Evolutionary conservation across 2,113 vertebrate species (phyloP), one percentile per base, ranked within the genome.

Genomic region (Entomyzon cyanotis): DNA sequence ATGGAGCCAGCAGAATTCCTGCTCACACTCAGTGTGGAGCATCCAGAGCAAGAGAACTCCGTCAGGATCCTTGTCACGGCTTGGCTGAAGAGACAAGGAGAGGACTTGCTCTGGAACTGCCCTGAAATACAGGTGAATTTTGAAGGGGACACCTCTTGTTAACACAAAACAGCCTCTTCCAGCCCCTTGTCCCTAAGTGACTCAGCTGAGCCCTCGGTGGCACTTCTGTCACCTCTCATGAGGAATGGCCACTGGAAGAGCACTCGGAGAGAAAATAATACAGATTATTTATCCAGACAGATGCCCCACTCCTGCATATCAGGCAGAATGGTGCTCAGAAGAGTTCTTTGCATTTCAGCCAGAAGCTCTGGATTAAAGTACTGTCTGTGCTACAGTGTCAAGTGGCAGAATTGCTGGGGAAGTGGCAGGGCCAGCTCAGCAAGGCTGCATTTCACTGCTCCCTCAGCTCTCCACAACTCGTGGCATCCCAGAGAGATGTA

Each of bases 1-100:
- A 44, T 11, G 63, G 46, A 83, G 62, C 14, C 83, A 25, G 53
- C 33, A 77, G 42, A 77, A 70, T 44, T 60, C 70, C 50, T 5
- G 20, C 86, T 75, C 65, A 25, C 39, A 4, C 62, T 42, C 27
- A 1, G 22, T 2, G 2, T 2, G 22, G 52, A 62, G 15, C 15
- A 42, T 8, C 60, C 5, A 0, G 69, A 53, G 69, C 7, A 1
- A 30, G 53, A 0, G 1, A 31, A 42, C 46, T 28, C 76, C 2
- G 3, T 27, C 80, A 60, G 46, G 42, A 63, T 19, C 37, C 39
- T 13, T 9, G 3, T 9, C 41, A 23, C 22, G 10, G 30, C 62
- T 67, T 4, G 21, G 15, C n/a, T 39, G 39, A 42, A 64, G 82
- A 76, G 63, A 12, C 30, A 16, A n/a, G 33, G 49, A 55, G 44